Evolutionary conservation across 2,888 invertebrate species (phyloP).

Genomic region (Chironomus riparius): DNA sequence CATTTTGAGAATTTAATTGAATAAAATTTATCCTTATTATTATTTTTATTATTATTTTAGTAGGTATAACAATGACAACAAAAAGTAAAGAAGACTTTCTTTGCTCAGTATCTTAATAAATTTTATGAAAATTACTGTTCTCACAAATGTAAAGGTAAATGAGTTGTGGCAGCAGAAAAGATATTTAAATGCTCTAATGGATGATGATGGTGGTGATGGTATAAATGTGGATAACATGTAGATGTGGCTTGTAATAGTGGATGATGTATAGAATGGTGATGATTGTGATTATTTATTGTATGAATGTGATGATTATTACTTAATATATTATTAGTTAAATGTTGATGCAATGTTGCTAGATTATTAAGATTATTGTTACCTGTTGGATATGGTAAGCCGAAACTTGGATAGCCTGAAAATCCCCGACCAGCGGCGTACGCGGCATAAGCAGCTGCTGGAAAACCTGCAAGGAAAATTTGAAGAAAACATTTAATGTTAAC

Average conservation of each 20-base stretch:
- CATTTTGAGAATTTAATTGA: too few relatives aligned
- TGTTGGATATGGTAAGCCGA: conserved; percentile 96
- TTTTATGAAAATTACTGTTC: conserved; percentile 43
- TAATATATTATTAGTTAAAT: conserved; percentile 48
- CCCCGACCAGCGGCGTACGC: conserved; percentile 94
- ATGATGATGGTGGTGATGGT: conserved; percentile 33
- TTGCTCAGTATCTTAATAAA: not conserved
- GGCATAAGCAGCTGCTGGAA: conserved; percentile 90
- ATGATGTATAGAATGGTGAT: conserved; percentile 51
- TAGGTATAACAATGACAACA: too few relatives aligned
- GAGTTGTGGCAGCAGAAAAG: conserved; percentile 43
- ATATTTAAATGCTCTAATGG: conserved; percentile 29
- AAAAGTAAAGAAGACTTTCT: too few relatives aligned
- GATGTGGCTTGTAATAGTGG: conserved; percentile 47
- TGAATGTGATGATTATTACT: conserved; percentile 42
- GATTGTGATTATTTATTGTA: conserved; percentile 47
- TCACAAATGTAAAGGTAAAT: conserved; percentile 54
- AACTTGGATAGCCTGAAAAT: conserved; percentile 95
- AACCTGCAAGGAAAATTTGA: conserved; percentile 53
- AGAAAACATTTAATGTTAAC: not conserved
- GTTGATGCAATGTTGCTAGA: conserved; percentile 70
- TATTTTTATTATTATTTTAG: not conserved
- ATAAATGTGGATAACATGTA: conserved; percentile 49
- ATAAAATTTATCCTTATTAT: not conserved
- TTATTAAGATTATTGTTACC: conserved; percentile 58